These are phyloP conservation scores for Prietella phreatophila DNA, from an alignment of 2,113 vertebrate genomes.

Conservation along the genomic window DNA sequence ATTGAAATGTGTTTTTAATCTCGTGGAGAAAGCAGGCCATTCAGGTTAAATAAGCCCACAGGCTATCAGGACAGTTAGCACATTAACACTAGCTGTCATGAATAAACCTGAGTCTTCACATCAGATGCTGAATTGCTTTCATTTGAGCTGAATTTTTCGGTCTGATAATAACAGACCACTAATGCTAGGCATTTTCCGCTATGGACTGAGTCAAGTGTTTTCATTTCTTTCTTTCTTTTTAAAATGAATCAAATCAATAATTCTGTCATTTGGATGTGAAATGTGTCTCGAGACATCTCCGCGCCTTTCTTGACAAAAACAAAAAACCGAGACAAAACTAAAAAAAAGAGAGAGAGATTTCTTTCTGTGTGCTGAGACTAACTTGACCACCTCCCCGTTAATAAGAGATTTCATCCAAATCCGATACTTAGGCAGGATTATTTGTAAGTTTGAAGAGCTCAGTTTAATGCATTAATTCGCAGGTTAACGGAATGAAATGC, in stretches of 20 bases:
- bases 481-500: background rate
- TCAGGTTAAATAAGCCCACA: background rate
- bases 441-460: background rate
- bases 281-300: background rate
- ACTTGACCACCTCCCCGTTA: background rate
- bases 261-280: background rate
- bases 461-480: background rate
- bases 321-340: background rate
- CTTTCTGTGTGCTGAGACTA: background rate
- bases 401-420: background rate
- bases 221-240: background rate
- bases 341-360: no score
- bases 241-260: background rate
- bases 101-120: constrained; percentile 1
- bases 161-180: no score
- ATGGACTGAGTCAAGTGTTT: no score
- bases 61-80: background rate
- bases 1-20: background rate
- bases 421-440: background rate
- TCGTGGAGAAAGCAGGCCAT: background rate
- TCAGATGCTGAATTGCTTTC: background rate
- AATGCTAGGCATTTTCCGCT: background rate
- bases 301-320: background rate
- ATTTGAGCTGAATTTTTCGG: background rate
- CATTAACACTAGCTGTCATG: background rate